Base-by-base conservation (phyloP, 53 echinoderm and acorn worm genomes). In the Holothuria leucospilota region DNA sequence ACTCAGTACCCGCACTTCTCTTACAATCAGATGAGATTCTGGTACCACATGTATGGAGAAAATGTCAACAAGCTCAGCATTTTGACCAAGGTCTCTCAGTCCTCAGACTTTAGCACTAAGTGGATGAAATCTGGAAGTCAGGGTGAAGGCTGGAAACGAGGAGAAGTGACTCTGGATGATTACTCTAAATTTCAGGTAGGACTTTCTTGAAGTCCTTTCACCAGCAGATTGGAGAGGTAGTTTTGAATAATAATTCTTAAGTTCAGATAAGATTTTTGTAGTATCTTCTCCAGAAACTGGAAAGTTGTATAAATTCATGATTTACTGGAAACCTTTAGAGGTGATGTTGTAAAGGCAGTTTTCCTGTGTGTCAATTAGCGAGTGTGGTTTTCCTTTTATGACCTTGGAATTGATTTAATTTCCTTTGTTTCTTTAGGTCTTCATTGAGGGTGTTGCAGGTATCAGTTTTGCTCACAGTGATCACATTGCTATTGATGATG, bases 141-240 rank as follows among this genome's bases (percentile, higher is more conserved):
- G 69, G 95, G 92, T 39, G 95, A 95, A 34, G 77, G 42, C 6
- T 95, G 95, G 95, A 73, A 62, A 49, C 86, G 92, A 63, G 95
- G 59, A 13, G 87, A 88, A 28, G 89, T 86, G 30, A 29, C 26
- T 13, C 82, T 95, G 15, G 78, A 88, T 40, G 69, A 88, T 14
- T 84, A 88, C 1, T 85, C 90, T n/a, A 94, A 92, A 90, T 95
- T 95, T 86, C 90, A 95, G 92, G 95, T 95, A 82, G 71, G 71
- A n/a, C n/a, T n/a, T n/a, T n/a, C 61, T 20, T 20, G 61, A 61
- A 61, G 61, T n/a, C n/a, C n/a, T n/a, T n/a, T n/a, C n/a, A n/a
- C n/a, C n/a, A n/a, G n/a, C n/a, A n/a, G n/a, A n/a, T n/a, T n/a
- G n/a, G n/a, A n/a, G n/a, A n/a, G n/a, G n/a, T n/a, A n/a, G n/a